Percentiles rank a stretch among this genome's conserved stretches.
Conservation (phyloP, 2,113 vertebrate genomes). For the Hippocampus mohnikei region DNA sequence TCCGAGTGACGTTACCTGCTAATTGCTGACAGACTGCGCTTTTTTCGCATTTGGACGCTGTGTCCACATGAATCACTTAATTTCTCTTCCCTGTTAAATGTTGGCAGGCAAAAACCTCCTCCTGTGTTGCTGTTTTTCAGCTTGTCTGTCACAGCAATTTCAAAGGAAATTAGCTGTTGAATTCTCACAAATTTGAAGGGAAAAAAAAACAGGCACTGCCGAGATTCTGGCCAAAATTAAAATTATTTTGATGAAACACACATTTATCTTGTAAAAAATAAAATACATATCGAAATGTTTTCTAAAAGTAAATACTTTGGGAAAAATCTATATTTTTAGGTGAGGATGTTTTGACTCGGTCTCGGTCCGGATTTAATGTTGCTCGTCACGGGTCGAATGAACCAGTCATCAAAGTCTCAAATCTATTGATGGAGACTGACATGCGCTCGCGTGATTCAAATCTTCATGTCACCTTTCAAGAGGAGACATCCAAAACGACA, state of each 20-base stretch:
- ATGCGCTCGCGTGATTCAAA: neutral
- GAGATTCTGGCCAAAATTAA: neutral
- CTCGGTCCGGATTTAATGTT: neutral
- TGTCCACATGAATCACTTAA: neutral
- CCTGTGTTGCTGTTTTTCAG: neutral
- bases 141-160: neutral
- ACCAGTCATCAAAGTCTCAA: neutral
- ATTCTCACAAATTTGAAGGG: no score
- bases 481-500: conserved; percentile 4
- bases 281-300: no score
- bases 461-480: neutral
- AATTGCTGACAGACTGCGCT: conserved; percentile 5
- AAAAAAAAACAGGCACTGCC: neutral
- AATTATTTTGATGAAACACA: neutral
- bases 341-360: neutral
- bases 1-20: conserved; percentile 17
- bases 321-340: no score
- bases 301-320: no score
- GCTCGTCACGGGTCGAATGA: neutral
- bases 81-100: neutral
- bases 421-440: neutral
- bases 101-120: neutral
- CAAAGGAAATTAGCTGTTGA: neutral
- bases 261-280: neutral
- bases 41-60: neutral